Conservation (phyloP, 2,888 invertebrate species). For the Eupithecia dodoneata region DNA sequence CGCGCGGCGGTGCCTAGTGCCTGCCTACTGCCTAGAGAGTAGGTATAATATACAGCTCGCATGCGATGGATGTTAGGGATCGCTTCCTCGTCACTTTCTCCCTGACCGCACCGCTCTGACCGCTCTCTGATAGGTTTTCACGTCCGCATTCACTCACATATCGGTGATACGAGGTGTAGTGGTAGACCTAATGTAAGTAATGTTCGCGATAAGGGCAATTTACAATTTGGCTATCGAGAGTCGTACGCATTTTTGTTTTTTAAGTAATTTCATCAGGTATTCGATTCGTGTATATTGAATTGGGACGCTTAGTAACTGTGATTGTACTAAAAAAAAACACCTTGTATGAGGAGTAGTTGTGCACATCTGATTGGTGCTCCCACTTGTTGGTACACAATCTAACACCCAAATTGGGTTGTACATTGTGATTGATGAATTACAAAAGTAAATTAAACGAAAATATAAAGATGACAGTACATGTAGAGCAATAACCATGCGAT, state of each 20-base stretch:
- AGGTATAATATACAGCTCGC: slow-evolving; percentile 34
- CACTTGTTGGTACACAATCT: background rate
- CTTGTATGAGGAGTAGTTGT: background rate
- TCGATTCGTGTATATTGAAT: too few species aligned
- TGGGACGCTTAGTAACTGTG: too few species aligned
- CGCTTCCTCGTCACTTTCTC: slow-evolving; percentile 57
- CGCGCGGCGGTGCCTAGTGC: background rate
- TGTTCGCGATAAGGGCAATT: background rate
- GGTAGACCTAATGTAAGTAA: background rate
- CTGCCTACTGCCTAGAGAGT: slow-evolving; percentile 29
- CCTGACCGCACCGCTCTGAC: slow-evolving; percentile 46
- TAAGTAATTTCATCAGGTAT: background rate
- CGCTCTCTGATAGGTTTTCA: slow-evolving; percentile 40
- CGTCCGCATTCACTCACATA: slow-evolving; percentile 27
- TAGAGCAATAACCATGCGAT: too few species aligned
- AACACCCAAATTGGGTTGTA: background rate
- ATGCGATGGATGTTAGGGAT: slow-evolving; percentile 48
- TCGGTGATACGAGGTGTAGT: background rate
- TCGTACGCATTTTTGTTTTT: background rate
- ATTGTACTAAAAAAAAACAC: too few species aligned
- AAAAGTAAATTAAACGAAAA: background rate
- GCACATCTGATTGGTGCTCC: background rate
- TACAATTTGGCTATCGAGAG: background rate
- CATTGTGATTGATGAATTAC: background rate
- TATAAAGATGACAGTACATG: background rate